Percentiles rank a stretch among this genome's conserved stretches.
Evolutionary conservation across 2,113 vertebrate species (phyloP).

Genomic region (Catharus fuscescens): DNA sequence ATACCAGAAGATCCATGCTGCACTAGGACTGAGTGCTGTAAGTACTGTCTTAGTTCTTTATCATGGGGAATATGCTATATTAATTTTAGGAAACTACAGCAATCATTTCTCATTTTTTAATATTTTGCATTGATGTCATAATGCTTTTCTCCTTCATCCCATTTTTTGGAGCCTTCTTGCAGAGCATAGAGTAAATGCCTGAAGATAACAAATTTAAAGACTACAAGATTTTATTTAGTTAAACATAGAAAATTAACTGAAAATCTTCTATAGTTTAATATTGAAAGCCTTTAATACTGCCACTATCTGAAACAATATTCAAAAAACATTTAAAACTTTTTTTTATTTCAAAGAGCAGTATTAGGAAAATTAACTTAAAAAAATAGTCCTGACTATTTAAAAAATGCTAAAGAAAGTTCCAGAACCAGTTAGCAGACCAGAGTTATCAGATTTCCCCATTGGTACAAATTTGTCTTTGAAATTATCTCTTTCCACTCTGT

Average conservation of each 20-base stretch:
- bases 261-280: neutral
- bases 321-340: neutral
- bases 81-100: neutral
- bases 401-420: neutral
- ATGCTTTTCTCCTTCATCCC: neutral
- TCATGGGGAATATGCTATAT: neutral
- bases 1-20: conserved; percentile 68
- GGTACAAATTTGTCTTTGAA: neutral
- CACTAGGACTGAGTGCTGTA: conserved; percentile 65
- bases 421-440: neutral
- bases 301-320: neutral
- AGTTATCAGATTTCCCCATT: neutral
- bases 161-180: neutral
- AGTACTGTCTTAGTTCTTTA: neutral
- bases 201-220: neutral
- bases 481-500: neutral
- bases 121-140: neutral
- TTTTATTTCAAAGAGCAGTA: neutral
- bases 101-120: neutral
- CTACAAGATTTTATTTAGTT: neutral
- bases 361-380: neutral
- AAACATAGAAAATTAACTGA: neutral
- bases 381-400: neutral
- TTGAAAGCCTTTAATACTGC: neutral
- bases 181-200: neutral